Evolutionary conservation across 2,888 invertebrate species (phyloP).

Genomic region (Pharmacophagus antenor): DNA sequence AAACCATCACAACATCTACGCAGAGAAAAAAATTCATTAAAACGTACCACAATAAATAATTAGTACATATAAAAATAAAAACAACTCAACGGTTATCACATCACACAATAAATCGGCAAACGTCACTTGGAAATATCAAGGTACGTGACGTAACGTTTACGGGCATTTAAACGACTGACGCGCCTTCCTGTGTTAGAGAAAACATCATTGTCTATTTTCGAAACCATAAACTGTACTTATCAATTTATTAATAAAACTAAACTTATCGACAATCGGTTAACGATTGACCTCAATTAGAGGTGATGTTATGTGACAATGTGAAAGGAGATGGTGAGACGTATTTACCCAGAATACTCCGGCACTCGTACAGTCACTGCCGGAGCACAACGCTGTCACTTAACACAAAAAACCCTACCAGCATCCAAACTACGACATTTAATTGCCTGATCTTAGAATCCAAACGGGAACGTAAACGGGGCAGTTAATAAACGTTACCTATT

Average conservation of each 20-base stretch:
- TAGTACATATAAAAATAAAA: conserved; percentile 22
- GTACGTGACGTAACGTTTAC: not conserved
- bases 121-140: conserved; percentile 2
- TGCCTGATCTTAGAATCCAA: too few species aligned
- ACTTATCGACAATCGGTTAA: too few species aligned
- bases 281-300: too few species aligned
- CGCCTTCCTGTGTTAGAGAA: not conserved
- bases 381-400: too few species aligned
- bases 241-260: not conserved
- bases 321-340: too few species aligned
- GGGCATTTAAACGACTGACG: not conserved
- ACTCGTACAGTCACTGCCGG: too few species aligned
- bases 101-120: conserved; percentile 27
- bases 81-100: conserved; percentile 11
- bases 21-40: conserved; percentile 15
- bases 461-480: too few species aligned
- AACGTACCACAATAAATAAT: conserved; percentile 7
- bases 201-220: not conserved
- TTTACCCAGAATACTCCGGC: too few species aligned
- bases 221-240: not conserved
- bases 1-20: not conserved
- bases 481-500: too few species aligned
- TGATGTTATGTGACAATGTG: too few species aligned
- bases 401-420: too few species aligned
- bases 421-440: too few species aligned